A percentile compares a stretch with the other conserved stretches of the same genome.
These are phyloP conservation scores for Lepetodrilus schrolli DNA, from an alignment of 2,888 invertebrate species.

Conservation along the genomic window DNA sequence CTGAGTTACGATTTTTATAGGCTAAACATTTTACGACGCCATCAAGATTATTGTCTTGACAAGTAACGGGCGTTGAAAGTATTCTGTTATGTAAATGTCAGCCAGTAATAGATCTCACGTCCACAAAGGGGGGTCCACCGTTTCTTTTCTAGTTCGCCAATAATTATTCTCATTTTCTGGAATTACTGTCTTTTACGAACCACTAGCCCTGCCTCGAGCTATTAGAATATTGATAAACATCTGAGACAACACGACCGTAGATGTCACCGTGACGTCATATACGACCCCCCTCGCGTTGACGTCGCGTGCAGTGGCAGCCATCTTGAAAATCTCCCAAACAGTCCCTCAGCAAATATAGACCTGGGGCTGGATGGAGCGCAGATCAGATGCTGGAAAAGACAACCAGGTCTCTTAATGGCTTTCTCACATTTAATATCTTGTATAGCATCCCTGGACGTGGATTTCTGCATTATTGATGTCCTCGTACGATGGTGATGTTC, in stretches of 20 bases:
- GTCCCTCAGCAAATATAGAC: background rate
- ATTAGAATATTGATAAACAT: background rate
- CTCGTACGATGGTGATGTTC: background rate
- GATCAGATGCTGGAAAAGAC: background rate
- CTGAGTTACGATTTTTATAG: slow-evolving; percentile 12
- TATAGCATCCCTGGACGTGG: background rate
- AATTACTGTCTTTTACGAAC: slow-evolving; percentile 6
- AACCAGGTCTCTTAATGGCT: slow-evolving; percentile 5
- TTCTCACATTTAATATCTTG: slow-evolving; percentile 8
- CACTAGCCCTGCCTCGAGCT: background rate
- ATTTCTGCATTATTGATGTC: slow-evolving; percentile 5
- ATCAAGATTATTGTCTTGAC: slow-evolving; percentile 15
- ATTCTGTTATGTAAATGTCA: slow-evolving; percentile 23
- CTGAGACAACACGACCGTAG: background rate
- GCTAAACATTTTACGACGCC: background rate
- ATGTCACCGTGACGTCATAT: background rate
- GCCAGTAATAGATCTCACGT: background rate
- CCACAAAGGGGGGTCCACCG: background rate
- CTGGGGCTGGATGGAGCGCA: background rate
- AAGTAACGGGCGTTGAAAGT: background rate
- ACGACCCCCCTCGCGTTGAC: background rate
- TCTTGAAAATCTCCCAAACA: background rate
- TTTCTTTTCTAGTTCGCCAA: background rate
- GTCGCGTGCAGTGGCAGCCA: background rate
- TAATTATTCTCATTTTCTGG: slow-evolving; percentile 22